Conservation (phyloP, 2,888 invertebrate genomes). For the Ctenicera cuprea region DNA sequence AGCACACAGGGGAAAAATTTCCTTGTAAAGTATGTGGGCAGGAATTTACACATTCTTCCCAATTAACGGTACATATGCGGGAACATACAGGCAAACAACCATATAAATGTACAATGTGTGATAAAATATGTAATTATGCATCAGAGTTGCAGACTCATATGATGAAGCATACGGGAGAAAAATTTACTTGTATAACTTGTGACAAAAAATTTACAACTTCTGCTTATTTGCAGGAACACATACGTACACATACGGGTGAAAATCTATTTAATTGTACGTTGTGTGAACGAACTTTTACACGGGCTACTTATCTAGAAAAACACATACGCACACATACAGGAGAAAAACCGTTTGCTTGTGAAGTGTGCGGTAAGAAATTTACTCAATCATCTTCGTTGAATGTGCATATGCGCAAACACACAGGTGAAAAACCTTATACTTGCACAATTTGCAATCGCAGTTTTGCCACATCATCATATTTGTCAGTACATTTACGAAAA, state of each 20-base stretch:
- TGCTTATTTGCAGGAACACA: conserved; percentile 68
- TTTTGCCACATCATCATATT: conserved; percentile 68
- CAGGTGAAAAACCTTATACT: conserved; percentile 69
- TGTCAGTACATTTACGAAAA: conserved; percentile 66
- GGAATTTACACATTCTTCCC: conserved; percentile 69
- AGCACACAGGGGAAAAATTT: conserved; percentile 73
- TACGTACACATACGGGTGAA: conserved; percentile 68
- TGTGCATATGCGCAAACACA: conserved; percentile 68
- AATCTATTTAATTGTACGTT: conserved; percentile 67
- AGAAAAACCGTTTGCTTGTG: conserved; percentile 69
- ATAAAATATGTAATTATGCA: conserved; percentile 72
- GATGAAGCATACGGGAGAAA: conserved; percentile 74
- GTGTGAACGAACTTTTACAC: conserved; percentile 69
- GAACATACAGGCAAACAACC: conserved; percentile 71
- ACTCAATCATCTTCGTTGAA: conserved; percentile 70
- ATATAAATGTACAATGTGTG: conserved; percentile 69
- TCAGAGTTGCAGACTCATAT: conserved; percentile 74
- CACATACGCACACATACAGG: conserved; percentile 74
- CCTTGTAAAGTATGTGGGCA: conserved; percentile 67
- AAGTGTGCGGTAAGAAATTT: conserved; percentile 68
- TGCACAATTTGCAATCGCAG: conserved; percentile 67
- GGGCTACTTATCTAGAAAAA: conserved; percentile 72
- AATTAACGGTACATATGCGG: conserved; percentile 69
- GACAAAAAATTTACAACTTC: conserved; percentile 69
- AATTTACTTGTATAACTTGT: conserved; percentile 67